phyloP scores from a whole-genome alignment of 2,888 invertebrate genomes.

The Stratiomys singularior region DNA sequence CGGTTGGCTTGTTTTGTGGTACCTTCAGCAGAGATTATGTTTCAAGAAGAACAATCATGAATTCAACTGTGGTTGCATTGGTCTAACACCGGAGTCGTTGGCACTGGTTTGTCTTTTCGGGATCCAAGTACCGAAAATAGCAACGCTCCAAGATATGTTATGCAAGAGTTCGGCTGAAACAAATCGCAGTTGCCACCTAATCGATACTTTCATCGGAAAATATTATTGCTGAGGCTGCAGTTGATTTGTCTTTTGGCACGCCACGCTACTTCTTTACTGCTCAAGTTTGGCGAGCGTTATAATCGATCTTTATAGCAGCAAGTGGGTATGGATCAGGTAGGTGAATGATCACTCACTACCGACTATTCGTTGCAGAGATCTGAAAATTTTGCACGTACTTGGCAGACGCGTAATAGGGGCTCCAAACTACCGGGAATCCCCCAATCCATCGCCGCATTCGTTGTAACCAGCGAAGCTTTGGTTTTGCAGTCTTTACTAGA shows the following conservation, averaged over 20 bases:
- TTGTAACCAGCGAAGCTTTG: no score
- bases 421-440: background rate
- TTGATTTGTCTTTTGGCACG: background rate
- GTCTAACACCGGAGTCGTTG: background rate
- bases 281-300: background rate
- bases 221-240: background rate
- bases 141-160: background rate
- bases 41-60: background rate
- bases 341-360: background rate
- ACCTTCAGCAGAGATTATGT: background rate
- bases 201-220: slow-evolving; percentile 2
- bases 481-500: no score
- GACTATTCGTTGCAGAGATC: background rate
- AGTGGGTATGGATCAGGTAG: background rate
- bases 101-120: background rate
- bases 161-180: background rate
- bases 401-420: background rate
- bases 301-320: background rate
- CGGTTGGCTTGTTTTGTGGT: background rate
- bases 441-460: background rate
- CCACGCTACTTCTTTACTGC: background rate
- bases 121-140: background rate
- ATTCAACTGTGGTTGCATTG: background rate
- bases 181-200: background rate
- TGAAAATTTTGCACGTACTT: background rate